A percentile compares a stretch with the other conserved stretches of the same genome.
Conservation (phyloP, 2,113 vertebrate genomes). For the Lucifuga dentata region DNA sequence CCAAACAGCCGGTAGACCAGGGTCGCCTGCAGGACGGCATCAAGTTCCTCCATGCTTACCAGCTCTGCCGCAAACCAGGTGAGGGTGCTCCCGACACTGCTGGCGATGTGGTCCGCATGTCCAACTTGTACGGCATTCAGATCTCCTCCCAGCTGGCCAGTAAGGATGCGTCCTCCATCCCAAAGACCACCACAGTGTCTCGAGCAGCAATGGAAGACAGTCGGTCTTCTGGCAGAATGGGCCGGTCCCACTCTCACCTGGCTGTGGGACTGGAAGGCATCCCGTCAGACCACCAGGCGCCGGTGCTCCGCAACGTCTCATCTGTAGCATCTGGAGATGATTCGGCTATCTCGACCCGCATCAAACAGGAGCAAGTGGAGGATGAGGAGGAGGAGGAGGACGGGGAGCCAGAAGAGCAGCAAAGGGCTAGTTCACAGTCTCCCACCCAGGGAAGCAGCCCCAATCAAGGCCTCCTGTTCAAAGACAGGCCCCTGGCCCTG, state of each 20-base stretch:
- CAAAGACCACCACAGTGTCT: slow-evolving; percentile 77
- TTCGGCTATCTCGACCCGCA: slow-evolving; percentile 77
- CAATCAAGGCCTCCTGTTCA: slow-evolving; percentile 75
- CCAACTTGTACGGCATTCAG: slow-evolving; percentile 97
- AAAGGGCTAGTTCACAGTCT: slow-evolving; percentile 76
- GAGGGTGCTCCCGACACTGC: slow-evolving; percentile 83
- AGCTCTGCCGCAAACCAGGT: slow-evolving; percentile 87
- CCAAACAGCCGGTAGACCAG: slow-evolving; percentile 92
- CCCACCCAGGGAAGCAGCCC: slow-evolving; percentile 70
- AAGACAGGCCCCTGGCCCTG: slow-evolving; percentile 81
- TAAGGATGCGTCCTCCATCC: slow-evolving; percentile 78
- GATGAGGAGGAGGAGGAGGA: slow-evolving; percentile 84
- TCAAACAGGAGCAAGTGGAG: slow-evolving; percentile 91
- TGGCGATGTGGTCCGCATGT: slow-evolving; percentile 88
- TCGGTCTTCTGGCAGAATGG: slow-evolving; percentile 71
- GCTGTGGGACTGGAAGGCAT: slow-evolving; percentile 87
- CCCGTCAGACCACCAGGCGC: slow-evolving; percentile 76
- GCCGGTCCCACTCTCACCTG: slow-evolving; percentile 85
- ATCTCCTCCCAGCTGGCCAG: slow-evolving; percentile 91
- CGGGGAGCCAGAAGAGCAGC: slow-evolving; percentile 69
- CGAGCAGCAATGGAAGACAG: slow-evolving; percentile 65
- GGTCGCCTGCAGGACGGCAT: slow-evolving; percentile 94
- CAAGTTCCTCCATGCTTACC: slow-evolving; percentile 95
- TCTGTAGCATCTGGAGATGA: slow-evolving; percentile 83
- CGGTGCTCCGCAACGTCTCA: slow-evolving; percentile 74